phyloP scores from a whole-genome alignment of 2,113 vertebrate genomes.

The Vireo altiloquus region DNA sequence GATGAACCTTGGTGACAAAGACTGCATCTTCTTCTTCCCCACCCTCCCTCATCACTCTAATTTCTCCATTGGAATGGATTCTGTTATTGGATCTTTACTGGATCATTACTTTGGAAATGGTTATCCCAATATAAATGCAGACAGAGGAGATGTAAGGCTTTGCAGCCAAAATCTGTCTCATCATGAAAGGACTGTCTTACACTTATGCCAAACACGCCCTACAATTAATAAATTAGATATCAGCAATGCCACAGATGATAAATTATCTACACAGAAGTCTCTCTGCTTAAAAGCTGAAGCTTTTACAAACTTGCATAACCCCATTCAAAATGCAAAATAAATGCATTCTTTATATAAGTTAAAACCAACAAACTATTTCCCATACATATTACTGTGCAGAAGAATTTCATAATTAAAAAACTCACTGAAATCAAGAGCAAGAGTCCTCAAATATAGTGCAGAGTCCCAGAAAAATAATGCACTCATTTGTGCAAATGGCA shows the following conservation, averaged over 20 bases:
- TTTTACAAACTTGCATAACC: background rate
- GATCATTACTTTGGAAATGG: background rate
- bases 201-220: background rate
- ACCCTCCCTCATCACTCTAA: background rate
- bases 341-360: background rate
- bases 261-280: background rate
- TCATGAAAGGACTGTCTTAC: background rate
- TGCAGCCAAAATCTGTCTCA: background rate
- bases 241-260: background rate
- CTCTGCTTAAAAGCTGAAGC: background rate
- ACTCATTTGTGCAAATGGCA: background rate
- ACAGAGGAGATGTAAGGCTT: background rate
- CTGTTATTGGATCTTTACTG: background rate
- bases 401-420: background rate
- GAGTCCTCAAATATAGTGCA: background rate
- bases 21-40: background rate
- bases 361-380: background rate
- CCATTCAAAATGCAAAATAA: constrained; percentile 10
- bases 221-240: background rate
- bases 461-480: constrained; percentile 14
- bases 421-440: background rate
- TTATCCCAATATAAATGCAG: background rate
- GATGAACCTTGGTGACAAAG: background rate
- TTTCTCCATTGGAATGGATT: background rate
- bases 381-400: background rate